Conservation (phyloP, 2,888 invertebrate genomes). For the Epinotia bilunana region DNA sequence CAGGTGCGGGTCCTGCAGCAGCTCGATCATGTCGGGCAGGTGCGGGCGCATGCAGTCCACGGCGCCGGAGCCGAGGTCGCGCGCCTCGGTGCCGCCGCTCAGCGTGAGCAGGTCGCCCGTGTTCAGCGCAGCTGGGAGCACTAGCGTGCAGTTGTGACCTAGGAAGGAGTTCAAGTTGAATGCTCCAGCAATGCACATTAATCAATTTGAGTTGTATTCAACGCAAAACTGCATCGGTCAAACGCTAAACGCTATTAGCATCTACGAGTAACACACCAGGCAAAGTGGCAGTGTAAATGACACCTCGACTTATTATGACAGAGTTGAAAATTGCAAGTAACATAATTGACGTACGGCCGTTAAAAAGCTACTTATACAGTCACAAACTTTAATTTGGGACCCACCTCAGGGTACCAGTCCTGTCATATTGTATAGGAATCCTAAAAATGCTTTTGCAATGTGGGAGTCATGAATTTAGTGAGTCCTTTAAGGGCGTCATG, state of each 20-base stretch:
- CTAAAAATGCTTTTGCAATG: no score
- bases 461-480: no score
- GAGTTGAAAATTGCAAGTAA: no score
- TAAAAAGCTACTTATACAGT: no score
- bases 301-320: no score
- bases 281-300: no score
- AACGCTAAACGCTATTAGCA: not conserved
- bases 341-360: no score
- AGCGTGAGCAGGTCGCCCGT: conserved; percentile 57
- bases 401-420: no score
- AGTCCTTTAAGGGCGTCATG: no score
- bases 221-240: not conserved
- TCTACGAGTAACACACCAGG: no score
- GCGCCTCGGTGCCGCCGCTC: conserved; percentile 59
- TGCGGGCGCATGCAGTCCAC: conserved; percentile 97
- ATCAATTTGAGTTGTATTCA: not conserved
- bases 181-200: not conserved
- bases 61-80: conserved; percentile 91
- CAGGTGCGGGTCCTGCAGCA: conserved; percentile 98
- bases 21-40: conserved; percentile 96
- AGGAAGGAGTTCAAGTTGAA: not conserved
- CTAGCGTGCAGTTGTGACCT: conserved; percentile 84
- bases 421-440: no score
- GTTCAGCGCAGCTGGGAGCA: conserved; percentile 86
- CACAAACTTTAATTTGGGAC: no score